phyloP scores from a whole-genome alignment of 2,888 invertebrate species.

The Rhamnusium bicolor region DNA sequence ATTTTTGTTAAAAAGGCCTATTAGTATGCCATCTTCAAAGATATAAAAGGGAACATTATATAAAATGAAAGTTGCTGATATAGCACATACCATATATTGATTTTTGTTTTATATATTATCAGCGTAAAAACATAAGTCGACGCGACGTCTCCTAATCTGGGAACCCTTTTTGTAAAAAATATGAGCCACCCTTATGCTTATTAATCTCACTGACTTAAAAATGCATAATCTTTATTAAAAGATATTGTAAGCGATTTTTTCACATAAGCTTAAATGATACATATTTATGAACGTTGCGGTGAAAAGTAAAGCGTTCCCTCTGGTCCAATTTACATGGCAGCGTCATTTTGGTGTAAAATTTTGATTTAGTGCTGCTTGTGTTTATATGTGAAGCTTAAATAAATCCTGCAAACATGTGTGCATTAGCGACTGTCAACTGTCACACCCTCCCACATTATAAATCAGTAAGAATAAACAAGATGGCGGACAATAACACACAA shows the following conservation, averaged over 20 bases:
- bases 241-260: conserved; percentile 26
- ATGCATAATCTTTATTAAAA: conserved; percentile 17
- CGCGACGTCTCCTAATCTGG: neutral
- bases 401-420: conserved; percentile 42
- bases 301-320: conserved; percentile 39
- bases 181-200: neutral
- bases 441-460: conserved; percentile 56
- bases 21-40: too few relatives aligned
- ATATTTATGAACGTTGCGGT: conserved; percentile 40
- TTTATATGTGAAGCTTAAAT: conserved; percentile 37
- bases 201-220: conserved; percentile 23
- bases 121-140: neutral
- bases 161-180: conserved; percentile 3
- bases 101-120: too few relatives aligned
- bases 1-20: too few relatives aligned
- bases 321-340: conserved; percentile 42
- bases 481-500: conserved; percentile 65
- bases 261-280: conserved; percentile 32
- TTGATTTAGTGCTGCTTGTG: conserved; percentile 40
- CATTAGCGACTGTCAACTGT: conserved; percentile 48
- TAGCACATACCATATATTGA: too few relatives aligned
- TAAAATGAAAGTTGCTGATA: too few relatives aligned
- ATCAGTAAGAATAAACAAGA: conserved; percentile 66
- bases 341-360: conserved; percentile 43
- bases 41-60: too few relatives aligned